A percentile compares a stretch with the other conserved stretches of the same genome.
phyloP scores from a whole-genome alignment of 2,888 invertebrate species.

The Drosophila tripunctata region DNA sequence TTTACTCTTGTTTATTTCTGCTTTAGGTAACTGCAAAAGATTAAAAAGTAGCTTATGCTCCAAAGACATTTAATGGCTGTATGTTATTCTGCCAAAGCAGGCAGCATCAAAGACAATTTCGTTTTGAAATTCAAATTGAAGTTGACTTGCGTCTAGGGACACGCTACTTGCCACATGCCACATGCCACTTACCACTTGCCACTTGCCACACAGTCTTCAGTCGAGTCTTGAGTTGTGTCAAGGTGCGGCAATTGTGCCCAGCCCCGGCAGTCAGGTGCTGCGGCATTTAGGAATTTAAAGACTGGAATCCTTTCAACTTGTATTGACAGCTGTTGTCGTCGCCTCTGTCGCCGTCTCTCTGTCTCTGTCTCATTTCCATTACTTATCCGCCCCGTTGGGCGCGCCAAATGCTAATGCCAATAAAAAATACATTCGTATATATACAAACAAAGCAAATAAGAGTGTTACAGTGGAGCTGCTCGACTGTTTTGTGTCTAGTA shows the following conservation, averaged over 20 bases:
- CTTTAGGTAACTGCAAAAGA: background rate
- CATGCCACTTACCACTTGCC: background rate
- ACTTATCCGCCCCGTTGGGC: slow-evolving; percentile 53
- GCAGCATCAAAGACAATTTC: slow-evolving; percentile 47
- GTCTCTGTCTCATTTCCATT: slow-evolving; percentile 44
- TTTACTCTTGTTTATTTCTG: background rate
- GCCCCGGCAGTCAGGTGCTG: slow-evolving; percentile 29
- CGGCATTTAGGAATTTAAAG: slow-evolving; percentile 38
- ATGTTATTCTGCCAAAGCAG: slow-evolving; percentile 8
- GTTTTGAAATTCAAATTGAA: slow-evolving; percentile 43
- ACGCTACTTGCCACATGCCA: background rate
- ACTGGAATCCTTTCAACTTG: slow-evolving; percentile 48
- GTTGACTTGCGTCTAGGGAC: slow-evolving; percentile 43
- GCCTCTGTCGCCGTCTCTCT: background rate
- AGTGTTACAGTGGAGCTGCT: no score
- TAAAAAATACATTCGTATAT: slow-evolving; percentile 17
- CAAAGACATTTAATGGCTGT: slow-evolving; percentile 19
- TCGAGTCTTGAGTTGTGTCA: slow-evolving; percentile 5
- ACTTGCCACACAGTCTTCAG: background rate
- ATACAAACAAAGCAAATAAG: no score
- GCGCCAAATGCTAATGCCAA: slow-evolving; percentile 64
- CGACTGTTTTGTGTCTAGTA: no score
- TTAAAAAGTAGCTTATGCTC: slow-evolving; percentile 9
- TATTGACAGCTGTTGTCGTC: slow-evolving; percentile 61
- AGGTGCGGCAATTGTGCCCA: slow-evolving; percentile 1